Base-by-base conservation (phyloP, 2,113 vertebrate species). In the Microcebus murinus region DNA sequence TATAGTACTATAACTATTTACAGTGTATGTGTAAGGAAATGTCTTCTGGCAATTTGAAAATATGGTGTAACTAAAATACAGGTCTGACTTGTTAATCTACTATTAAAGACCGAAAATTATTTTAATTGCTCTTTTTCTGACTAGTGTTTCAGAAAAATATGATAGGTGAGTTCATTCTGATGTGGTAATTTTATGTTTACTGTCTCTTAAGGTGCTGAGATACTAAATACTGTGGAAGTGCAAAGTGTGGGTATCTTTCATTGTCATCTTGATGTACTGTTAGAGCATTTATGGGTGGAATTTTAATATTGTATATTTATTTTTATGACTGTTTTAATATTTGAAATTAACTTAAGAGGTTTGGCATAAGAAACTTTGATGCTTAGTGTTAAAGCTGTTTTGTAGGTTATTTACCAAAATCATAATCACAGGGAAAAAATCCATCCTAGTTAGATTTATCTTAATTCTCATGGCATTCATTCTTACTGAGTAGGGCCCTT, bases 81-180 rank as follows among this genome's bases (percentile, higher is more conserved):
- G 84, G 20, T 95, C 95, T 96, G 34, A 95, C 95, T 96, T 95
- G 31, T 84, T 96, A 97, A 82, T 80, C 48, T 87, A 48, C 48
- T 93, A 17, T 83, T 97, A 68, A 97, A 92, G 85, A 94, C 59
- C 96, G 87, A 90, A 96, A 97, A 17, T 94, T 96, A 55, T 39
- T 91, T 98, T 94, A 97, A 65, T 90, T 98, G 79, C 94, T 80
- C 59, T 89, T 97, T 97, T 87, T 77, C 10, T 77, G 3, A 18
- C 23, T 57, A 55, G 77, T 97, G 94, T 90, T 93, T 79, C n/a
- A 96, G 91, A 94, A 96, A 95, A 97, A 68, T 87, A 76, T 82
- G 48, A 71, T 85, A 90, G 70, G 8, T 90, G 29, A 94, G 20
- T 92, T 96, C 94, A 27, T 92, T 91, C 80, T 96, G 34, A 77